Evolutionary conservation across 2,113 vertebrate species (phyloP).

Genomic region (Lonchura striata): DNA sequence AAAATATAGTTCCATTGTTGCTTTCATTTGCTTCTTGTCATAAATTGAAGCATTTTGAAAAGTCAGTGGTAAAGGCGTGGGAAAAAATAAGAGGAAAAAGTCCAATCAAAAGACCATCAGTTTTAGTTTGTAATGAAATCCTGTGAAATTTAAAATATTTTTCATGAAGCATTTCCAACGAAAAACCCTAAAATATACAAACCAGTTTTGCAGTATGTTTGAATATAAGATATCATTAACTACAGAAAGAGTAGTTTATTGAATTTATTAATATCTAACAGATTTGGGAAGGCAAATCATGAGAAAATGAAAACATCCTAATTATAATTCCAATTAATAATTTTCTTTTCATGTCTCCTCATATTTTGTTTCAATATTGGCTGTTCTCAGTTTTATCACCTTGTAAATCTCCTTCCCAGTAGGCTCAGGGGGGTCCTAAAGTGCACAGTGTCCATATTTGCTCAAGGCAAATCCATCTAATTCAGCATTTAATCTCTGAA

Average conservation of each 20-base stretch:
- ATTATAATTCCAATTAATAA: background rate
- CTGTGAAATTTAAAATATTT: background rate
- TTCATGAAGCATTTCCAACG: background rate
- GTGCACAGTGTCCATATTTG: background rate
- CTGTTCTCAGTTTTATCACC: background rate
- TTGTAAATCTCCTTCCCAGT: background rate
- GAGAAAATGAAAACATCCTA: background rate
- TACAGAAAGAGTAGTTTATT: background rate
- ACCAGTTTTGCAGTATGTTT: background rate
- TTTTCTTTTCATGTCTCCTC: background rate
- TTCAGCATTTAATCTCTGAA: background rate
- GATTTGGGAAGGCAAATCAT: background rate
- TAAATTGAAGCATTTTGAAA: background rate
- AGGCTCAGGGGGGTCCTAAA: background rate
- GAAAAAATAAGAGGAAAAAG: accelerated
- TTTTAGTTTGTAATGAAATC: background rate
- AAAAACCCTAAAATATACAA: background rate
- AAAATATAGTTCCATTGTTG: background rate
- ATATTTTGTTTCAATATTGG: background rate
- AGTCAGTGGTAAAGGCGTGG: background rate
- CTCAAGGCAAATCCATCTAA: background rate
- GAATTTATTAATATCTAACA: background rate
- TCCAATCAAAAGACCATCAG: background rate
- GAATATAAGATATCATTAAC: background rate
- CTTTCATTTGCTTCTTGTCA: background rate